Percentiles rank a stretch among this genome's conserved stretches.
These are phyloP conservation scores for Stenolophus ochropezus DNA, from an alignment of 2,888 invertebrate genomes.

Conservation along the genomic window DNA sequence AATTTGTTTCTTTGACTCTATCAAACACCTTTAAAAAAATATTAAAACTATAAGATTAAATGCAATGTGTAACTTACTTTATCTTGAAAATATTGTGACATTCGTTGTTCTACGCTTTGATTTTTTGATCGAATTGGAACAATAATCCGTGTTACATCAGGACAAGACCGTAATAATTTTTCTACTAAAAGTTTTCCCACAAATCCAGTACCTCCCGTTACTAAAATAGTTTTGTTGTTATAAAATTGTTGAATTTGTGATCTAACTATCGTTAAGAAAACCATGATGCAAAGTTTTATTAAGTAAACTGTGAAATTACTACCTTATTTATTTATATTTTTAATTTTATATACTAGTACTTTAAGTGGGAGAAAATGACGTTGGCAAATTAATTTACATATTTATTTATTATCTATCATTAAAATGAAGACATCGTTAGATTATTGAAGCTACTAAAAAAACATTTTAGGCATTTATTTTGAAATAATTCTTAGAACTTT, in stretches of 20 bases:
- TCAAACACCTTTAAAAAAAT: not conserved
- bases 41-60: not conserved
- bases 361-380: too few species aligned
- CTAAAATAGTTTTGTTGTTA: not conserved
- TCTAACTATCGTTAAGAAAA: not conserved
- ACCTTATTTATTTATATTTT: too few species aligned
- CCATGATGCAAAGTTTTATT: too few species aligned
- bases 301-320: too few species aligned
- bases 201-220: constrained; percentile 18
- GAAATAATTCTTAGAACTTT: too few species aligned
- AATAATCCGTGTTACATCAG: not conserved
- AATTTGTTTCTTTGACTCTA: not conserved
- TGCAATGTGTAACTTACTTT: not conserved
- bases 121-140: not conserved
- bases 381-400: too few species aligned
- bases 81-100: not conserved
- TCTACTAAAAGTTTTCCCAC: constrained; percentile 15
- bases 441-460: too few species aligned
- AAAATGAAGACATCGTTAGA: too few species aligned
- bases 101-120: not conserved
- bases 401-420: too few species aligned
- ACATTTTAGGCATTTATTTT: too few species aligned
- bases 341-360: not conserved
- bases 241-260: constrained; percentile 37
- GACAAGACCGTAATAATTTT: constrained; percentile 21